These are phyloP conservation scores for Nerophis ophidion DNA, from an alignment of 2,113 vertebrate species.

Conservation along the genomic window DNA sequence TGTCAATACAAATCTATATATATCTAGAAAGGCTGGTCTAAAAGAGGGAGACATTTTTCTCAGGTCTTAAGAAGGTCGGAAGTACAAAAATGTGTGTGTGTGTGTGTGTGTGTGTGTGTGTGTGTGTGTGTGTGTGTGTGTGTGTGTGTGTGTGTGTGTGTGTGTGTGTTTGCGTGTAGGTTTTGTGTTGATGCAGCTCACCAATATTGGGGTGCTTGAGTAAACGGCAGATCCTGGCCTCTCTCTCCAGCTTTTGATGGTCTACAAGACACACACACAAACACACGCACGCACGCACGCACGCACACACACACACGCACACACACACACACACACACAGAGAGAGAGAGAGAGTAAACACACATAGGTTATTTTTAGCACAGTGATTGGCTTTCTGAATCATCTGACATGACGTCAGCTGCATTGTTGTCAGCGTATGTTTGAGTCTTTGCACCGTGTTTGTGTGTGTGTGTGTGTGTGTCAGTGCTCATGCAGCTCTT, in stretches of 20 bases:
- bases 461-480: not conserved
- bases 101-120: too few relatives aligned
- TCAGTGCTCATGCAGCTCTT: slow-evolving; percentile 17
- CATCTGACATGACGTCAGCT: slow-evolving; percentile 25
- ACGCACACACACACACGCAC: too few relatives aligned
- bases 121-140: not conserved
- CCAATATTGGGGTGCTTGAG: slow-evolving; percentile 75
- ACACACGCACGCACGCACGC: too few relatives aligned
- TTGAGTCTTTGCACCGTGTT: not conserved
- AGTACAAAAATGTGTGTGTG: too few relatives aligned
- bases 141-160: too few relatives aligned
- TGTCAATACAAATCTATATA: too few relatives aligned
- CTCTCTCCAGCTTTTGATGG: slow-evolving; percentile 77
- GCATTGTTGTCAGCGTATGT: slow-evolving; percentile 24
- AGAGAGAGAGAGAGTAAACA: slow-evolving; percentile 23
- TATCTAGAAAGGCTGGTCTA: too few relatives aligned
- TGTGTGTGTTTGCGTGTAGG: not conserved
- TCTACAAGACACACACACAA: slow-evolving; percentile 44
- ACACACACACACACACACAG: not conserved
- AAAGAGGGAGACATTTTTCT: too few relatives aligned
- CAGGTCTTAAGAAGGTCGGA: too few relatives aligned
- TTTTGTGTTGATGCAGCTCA: slow-evolving; percentile 44
- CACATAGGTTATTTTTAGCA: slow-evolving; percentile 32
- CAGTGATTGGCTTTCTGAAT: slow-evolving; percentile 36
- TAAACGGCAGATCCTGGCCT: slow-evolving; percentile 75